Evolutionary conservation across 2,113 vertebrate genomes (phyloP).

Genomic region (Microtus pennsylvanicus): DNA sequence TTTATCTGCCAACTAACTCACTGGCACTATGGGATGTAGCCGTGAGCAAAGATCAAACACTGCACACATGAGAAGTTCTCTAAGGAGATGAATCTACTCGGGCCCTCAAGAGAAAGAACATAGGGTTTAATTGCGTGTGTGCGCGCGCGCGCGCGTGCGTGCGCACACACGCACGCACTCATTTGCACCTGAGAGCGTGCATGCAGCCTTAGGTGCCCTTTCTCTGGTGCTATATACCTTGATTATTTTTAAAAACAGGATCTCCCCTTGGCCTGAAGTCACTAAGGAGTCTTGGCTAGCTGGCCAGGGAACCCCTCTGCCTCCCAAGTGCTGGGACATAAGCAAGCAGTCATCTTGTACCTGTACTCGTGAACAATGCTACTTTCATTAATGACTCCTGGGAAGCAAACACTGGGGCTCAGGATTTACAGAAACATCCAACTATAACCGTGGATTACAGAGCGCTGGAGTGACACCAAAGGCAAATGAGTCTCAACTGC

Average conservation of each 20-base stretch:
- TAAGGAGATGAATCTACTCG: not conserved
- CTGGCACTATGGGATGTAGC: accelerated
- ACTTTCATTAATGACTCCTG: not conserved
- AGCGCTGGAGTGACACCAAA: not conserved
- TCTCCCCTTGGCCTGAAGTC: not conserved
- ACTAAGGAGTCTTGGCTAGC: not conserved
- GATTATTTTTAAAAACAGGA: not conserved
- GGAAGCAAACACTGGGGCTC: accelerated
- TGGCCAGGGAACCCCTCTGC: not conserved
- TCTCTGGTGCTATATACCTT: not conserved
- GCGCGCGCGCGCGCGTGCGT: accelerated
- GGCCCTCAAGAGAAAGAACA: no score
- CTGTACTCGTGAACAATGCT: not conserved
- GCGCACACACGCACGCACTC: accelerated
- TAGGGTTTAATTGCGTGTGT: no score
- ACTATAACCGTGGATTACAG: accelerated
- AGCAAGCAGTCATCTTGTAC: not conserved
- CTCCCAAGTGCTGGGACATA: not conserved
- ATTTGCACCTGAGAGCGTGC: no score
- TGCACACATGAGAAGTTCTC: not conserved
- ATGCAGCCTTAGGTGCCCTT: no score
- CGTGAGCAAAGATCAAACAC: accelerated
- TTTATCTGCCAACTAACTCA: not conserved
- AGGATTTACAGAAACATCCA: no score
- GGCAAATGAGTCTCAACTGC: not conserved